Base-by-base conservation (phyloP, 2,888 invertebrate genomes). In the Torymus auratus region DNA sequence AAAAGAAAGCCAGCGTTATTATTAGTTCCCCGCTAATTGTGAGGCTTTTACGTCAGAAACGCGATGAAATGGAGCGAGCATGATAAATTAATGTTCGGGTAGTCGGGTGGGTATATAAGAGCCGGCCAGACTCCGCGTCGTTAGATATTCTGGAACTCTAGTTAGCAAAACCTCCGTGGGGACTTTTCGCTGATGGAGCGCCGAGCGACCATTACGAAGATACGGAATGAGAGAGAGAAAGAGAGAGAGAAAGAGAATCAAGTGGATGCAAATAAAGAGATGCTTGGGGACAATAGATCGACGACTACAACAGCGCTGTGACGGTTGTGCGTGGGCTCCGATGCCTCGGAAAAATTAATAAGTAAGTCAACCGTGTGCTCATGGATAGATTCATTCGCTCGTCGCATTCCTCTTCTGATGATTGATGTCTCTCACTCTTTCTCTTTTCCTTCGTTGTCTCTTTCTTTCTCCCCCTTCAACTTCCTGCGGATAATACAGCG, bases 71-170 rank as follows among this genome's bases (percentile, higher is more conserved):
- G 80, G 72, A 78, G 80, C 83, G 72, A 53, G 79, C 74, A 83
- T 83, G 78, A 79, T 73, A 78, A 82, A 84, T 83, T 83, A 83
- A 81, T 82, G 82, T 75, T 41, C 71, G 68, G 76, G 71, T 71
- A 23, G 78, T 17, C 7, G 41, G 41, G 7, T 41, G 7, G 41
- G 41, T 7, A 41, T 41, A 41, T 41, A 41, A 20, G 77, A 64
- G 65, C 55, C 61, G 73, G 77, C 52, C 64, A 70, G 71, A 68
- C 71, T 55, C 56, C 56, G 77, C 76, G 64, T 82, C 72, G 78
- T 84, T 82, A 80, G 72, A 75, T 76, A 84, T 84, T 84, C 83
- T 83, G 78, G 53, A 82, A 83, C 74, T 83, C 73, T 81, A 80
- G 81, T 83, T 82, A 83, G 79, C 76, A 65, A 80, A 83, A 78